Evolutionary conservation across 2,113 vertebrate species (phyloP), one percentile per base, ranked within the genome.

Genomic region (Solenodon paradoxus): DNA sequence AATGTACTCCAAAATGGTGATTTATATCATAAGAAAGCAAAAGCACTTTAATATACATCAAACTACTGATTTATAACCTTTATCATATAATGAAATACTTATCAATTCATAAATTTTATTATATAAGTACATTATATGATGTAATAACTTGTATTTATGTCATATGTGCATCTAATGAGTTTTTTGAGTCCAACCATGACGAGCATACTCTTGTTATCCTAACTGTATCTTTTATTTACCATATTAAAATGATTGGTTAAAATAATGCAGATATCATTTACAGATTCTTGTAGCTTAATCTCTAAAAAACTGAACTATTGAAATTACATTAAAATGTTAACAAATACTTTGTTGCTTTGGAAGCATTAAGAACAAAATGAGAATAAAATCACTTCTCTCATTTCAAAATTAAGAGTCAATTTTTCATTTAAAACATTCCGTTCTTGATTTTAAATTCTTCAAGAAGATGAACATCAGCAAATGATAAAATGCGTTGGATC

Each of bases 291-390:
- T 32, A 19, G 47, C 47, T 92, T 91, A n/a, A 57, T 38, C 10
- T 95, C 92, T 61, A 1, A 64, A 96, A 95, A 95, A 87, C 2
- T 17, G 35, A 87, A 19, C 68, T 19, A 64, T 51, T 42, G n/a
- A 94, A 96, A 72, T 78, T 75, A 88, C 32, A 82, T 40, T 35
- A 79, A 96, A 96, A 87, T 68, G 74, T 28, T 77, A 88, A 59
- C 7, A 71, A 55, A 89, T 74, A 94, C 22, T 51, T 92, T 3
- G 83, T 82, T 45, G 13, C 35, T 47, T 92, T 96, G 81, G 69
- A 40, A 9, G 1, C 71, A 19, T 0, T 59, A 92, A 68, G 35
- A 57, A 86, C 3, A 57, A 89, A 78, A 10, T 30, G 3, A 96
- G 38, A 95, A 3, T 61, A 12, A 92, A 69, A 66, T 35, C 22